Base-by-base conservation (phyloP, 92 coral and sea anemone species). In the Siderastrea radians region DNA sequence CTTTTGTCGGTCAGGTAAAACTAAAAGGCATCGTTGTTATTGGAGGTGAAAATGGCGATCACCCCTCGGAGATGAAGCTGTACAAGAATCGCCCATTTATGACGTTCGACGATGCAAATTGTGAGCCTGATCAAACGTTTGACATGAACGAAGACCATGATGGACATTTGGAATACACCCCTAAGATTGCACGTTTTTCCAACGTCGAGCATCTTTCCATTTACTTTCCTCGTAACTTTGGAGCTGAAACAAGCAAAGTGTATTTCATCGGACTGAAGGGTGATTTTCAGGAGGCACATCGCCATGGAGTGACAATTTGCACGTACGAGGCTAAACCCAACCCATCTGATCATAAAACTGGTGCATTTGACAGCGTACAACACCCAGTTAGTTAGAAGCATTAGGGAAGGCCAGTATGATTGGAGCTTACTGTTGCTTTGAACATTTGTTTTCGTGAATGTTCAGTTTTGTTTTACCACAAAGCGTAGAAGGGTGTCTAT, bases 301-400 rank as follows among this genome's bases (percentile, higher is more conserved):
- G 99, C 70, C 99, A 97, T 64, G 96, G 96, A 77, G 98, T 97
- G 66, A 97, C 99, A 53, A 90, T 97, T 13, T 97, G 99, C 55
- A 97, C 96, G 17, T 97, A 97, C 78, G 99, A 97, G 71, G 99
- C 99, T 14, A 94, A 96, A 66, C 98, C 98, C 3, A 97, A 97
- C 72, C 97, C 96, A 48, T 93, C 99, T 7, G 99, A 97, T 83
- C 99, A 97, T 80, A 97, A 97, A 66, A 90, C 96, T 64, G 96
- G 84, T 66, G 78, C 94, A 15, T 90, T 97, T 80, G 98, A 97
- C 82, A 83, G 91, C 70, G 95, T 97, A 10, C 87, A 94, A 59
- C 99, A 97, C 77, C 89, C 97, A 4, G 90, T 94, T 51, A 86
- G 87, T 57, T 94, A 74, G 84, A 4, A 52, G 45, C 2, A 14